A percentile compares a stretch with the other conserved stretches of the same genome.
Evolutionary conservation across 2,797 vertebrate species (phyloP).

Genomic region (Enteromius thamalakanensis): DNA sequence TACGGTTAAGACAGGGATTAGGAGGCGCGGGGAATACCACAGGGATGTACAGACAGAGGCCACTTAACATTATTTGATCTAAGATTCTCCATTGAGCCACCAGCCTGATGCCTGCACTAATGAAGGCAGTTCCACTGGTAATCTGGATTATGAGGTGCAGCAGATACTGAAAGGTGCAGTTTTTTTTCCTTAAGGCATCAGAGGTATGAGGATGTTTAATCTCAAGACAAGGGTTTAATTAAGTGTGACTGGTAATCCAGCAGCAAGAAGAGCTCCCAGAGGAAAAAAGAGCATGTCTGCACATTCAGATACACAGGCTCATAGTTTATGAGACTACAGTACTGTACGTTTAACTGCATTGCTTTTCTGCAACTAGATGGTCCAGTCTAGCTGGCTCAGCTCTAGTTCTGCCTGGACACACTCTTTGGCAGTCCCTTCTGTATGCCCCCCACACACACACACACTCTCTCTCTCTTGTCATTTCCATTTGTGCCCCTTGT

Average conservation of each 20-base stretch:
- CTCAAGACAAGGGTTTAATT: constrained; percentile 48
- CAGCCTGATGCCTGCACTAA: constrained; percentile 9
- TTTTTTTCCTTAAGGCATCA: constrained; percentile 35
- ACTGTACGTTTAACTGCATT: constrained; percentile 11
- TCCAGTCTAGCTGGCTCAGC: constrained; percentile 50
- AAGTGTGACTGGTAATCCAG: constrained; percentile 46
- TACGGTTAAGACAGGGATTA: constrained; percentile 77
- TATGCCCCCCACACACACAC: neutral
- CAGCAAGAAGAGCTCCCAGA: constrained; percentile 23
- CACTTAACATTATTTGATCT: constrained; percentile 59
- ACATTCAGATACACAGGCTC: constrained; percentile 26
- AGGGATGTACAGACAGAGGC: constrained; percentile 47
- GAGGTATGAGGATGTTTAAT: constrained; percentile 48
- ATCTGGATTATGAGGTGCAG: constrained; percentile 53
- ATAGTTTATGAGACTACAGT: constrained; percentile 11
- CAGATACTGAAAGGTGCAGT: constrained; percentile 21
- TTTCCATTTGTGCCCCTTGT: constrained; percentile 40
- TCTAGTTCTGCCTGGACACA: constrained; percentile 36
- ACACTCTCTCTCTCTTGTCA: neutral
- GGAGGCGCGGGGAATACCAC: constrained; percentile 46
- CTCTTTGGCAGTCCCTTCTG: constrained; percentile 21
- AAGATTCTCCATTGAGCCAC: constrained; percentile 6
- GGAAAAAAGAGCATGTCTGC: constrained; percentile 38
- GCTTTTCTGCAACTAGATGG: constrained; percentile 30
- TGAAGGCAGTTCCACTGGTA: constrained; percentile 45